Evolutionary conservation across 1,140 invertebrate genomes (phyloP), one percentile per base, ranked within the genome.

Genomic region (Rhynchophorus ferrugineus): DNA sequence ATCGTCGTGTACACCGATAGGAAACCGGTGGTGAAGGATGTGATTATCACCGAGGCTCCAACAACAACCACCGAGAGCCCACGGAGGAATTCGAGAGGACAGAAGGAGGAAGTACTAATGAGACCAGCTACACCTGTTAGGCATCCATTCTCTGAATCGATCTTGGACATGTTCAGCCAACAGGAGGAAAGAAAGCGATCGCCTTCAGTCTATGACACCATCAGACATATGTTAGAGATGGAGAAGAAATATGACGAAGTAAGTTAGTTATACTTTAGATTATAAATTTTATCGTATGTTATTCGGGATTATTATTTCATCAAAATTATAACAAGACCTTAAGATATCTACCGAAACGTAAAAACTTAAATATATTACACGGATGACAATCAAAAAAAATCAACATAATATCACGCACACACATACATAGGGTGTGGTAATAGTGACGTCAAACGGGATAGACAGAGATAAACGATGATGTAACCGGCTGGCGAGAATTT

Each of bases 91-190:
- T 33, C 22, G 2, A 52, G 69, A 35, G 80, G 79, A 11, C 76
- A 82, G 57, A 79, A 80, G 56, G 80, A 82, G 66, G 73, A 79
- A 7, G 74, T 79, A 2, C 63, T 81, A 58, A 71, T 78, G 35
- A 65, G 78, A 63, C 79, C 79, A 3, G 74, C 79, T 3, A 71
- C 67, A 11, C 64, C 73, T 54, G 63, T 71, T 11, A 65, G 69
- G 41, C 64, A 72, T 42, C 68, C 70, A 16, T 75, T 75, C 60
- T 71, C 74, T 44, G 64, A 68, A 33, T 71, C 71, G 3, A 67
- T 76, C 6, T 58, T 73, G 22, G 64, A 74, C 38, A 65, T 75
- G 58, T 56, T 76, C 45, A 57, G 58, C 16, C 60, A 59, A 17
- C 67, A 69, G 24, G 64, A 70, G 39, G 69, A 71, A n/a, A 57